Evolutionary conservation across 1,140 invertebrate genomes (phyloP), one percentile per base, ranked within the genome.

Genomic region (Pachyrhynchus sulphureomaculatus): DNA sequence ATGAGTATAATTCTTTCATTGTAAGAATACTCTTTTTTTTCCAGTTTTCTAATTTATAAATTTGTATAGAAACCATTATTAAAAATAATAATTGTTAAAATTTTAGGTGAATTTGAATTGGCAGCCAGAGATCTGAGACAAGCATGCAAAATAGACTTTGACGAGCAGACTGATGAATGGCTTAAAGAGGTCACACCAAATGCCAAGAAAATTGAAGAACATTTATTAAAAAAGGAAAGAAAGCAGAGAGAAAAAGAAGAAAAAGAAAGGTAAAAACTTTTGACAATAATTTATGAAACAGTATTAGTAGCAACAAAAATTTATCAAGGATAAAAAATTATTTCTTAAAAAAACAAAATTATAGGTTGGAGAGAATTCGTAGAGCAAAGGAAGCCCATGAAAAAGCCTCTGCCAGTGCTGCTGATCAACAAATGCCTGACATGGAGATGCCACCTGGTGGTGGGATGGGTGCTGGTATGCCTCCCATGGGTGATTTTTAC

Each of bases 81-180:
- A n/a, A n/a, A n/a, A n/a, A n/a, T n/a, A n/a, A n/a, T n/a, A n/a
- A n/a, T n/a, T n/a, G n/a, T n/a, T n/a, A n/a, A n/a, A 39, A 17
- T 39, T 20, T 20, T 47, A 47, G 95, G 93, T 1, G 84, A 92
- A 55, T 97, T 91, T 81, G 89, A 92, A 72, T 84, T 92, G 63
- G 89, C 94, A 0, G 91, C 88, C 10, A 84, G 84, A 59, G 94
- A 97, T 77, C 78, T 96, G 45, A 84, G 91, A 54, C 86, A 89
- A 62, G 92, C 95, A 4, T 90, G 90, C 70, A 95, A 94, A 77
- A 87, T 96, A 32, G 94, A 97, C 76, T 96, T 91, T 74, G 93
- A 96, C 72, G 93, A 96, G 67, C 86, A 93, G 71, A 84, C 90
- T 9, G 89, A 96, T 72, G 89, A 91, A 69, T 93, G 92, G 91